phyloP scores from a whole-genome alignment of 2,113 vertebrate genomes.

The Blennius ocellaris region DNA sequence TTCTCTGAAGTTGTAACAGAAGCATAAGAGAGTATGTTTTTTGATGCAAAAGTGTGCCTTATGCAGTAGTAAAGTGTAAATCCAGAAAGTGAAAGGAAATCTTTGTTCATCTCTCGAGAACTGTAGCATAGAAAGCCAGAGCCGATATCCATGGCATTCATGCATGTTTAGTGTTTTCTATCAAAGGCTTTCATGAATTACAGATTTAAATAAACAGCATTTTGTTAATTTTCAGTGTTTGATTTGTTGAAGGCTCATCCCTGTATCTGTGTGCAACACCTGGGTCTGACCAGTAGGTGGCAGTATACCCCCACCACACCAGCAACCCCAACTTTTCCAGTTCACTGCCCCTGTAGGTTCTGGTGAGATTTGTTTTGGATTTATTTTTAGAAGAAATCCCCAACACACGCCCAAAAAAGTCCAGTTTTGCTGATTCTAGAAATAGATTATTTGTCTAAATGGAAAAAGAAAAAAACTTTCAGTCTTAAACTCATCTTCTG shows the following conservation, averaged over 20 bases:
- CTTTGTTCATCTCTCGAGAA: constrained; percentile 49
- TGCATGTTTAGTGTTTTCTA: constrained; percentile 60
- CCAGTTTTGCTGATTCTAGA: no score
- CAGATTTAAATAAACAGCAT: constrained; percentile 62
- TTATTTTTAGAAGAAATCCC: no score
- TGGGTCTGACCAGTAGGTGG: constrained; percentile 62
- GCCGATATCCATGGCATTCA: constrained; percentile 36
- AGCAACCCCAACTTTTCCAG: background rate
- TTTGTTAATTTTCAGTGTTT: constrained; percentile 35
- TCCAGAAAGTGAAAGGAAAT: constrained; percentile 13
- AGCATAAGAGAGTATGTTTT: constrained; percentile 15
- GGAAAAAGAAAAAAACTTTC: no score
- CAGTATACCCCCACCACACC: constrained; percentile 22
- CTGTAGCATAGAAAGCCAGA: constrained; percentile 68
- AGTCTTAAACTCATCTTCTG: background rate
- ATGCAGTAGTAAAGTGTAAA: constrained; percentile 35
- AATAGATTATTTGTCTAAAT: no score
- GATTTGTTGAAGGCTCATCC: background rate
- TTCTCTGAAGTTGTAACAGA: constrained; percentile 36
- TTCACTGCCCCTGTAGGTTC: no score
- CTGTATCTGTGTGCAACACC: constrained; percentile 9
- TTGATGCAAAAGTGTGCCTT: constrained; percentile 68
- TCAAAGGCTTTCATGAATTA: constrained; percentile 47
- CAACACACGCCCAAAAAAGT: no score
- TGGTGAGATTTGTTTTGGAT: no score